Percentiles rank a stretch among this genome's conserved stretches.
phyloP scores from a whole-genome alignment of 1,140 invertebrate species.

The Lasaia peninsularis region DNA sequence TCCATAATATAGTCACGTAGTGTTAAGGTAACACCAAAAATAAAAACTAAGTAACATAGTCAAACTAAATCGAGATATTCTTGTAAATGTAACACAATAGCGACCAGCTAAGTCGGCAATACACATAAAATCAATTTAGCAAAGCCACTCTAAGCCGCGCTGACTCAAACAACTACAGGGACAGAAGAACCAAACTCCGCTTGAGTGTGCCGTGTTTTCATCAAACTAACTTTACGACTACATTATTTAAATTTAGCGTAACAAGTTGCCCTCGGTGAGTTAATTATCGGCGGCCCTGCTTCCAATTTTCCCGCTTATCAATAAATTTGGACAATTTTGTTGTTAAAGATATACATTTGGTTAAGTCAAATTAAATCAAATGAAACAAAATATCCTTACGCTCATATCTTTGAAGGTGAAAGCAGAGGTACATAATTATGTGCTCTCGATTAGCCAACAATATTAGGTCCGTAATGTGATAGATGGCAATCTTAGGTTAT shows the following conservation, averaged over 20 bases:
- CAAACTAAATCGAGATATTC: not conserved
- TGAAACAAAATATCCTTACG: too few relatives aligned
- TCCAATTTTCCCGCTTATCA: not conserved
- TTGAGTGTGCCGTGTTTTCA: not conserved
- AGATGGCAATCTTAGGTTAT: too few relatives aligned
- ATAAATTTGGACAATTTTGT: constrained; percentile 3
- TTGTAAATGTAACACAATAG: not conserved
- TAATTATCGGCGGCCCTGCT: not conserved
- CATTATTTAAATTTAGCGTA: constrained; percentile 6
- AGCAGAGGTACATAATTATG: too few relatives aligned
- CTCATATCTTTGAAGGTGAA: too few relatives aligned
- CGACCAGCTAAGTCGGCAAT: not conserved
- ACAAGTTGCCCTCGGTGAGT: not conserved
- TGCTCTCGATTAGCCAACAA: too few relatives aligned
- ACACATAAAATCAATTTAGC: constrained; percentile 71
- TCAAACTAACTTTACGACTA: constrained; percentile 4
- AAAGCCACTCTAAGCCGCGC: constrained; percentile 61
- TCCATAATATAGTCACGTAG: too few relatives aligned
- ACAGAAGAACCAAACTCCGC: not conserved
- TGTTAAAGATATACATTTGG: too few relatives aligned
- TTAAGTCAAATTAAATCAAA: too few relatives aligned
- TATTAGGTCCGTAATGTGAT: too few relatives aligned
- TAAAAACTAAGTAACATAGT: not conserved
- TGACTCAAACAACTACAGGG: constrained; percentile 42
- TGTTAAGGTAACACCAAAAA: not conserved